A percentile compares a stretch with the other conserved stretches of the same genome.
phyloP scores from a whole-genome alignment of 2,797 vertebrate genomes.

The Chaetophractus vellerosus region DNA sequence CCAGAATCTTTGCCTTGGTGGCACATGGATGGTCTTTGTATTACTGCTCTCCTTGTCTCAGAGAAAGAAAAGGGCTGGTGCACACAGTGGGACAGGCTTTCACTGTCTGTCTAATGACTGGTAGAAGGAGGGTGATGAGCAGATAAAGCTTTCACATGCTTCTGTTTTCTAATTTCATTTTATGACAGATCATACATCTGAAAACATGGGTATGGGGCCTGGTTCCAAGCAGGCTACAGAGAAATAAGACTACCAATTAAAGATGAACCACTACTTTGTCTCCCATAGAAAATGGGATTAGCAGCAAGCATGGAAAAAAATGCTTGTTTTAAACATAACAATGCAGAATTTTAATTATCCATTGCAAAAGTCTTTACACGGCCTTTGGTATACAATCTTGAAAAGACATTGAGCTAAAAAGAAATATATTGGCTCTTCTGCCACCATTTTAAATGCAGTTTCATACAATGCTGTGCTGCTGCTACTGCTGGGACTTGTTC shows the following conservation, averaged over 20 bases:
- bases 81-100: neutral
- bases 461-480: too few relatives aligned
- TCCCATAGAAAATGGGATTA: neutral
- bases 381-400: neutral
- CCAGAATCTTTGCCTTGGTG: neutral
- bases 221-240: neutral
- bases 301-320: neutral
- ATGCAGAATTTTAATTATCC: constrained; percentile 30
- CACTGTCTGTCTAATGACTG: neutral
- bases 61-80: neutral
- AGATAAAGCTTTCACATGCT: neutral
- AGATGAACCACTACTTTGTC: neutral
- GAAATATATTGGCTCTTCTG: too few relatives aligned
- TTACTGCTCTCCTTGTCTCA: neutral
- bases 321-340: constrained; percentile 36
- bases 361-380: constrained; percentile 28
- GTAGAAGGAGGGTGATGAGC: neutral
- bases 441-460: too few relatives aligned
- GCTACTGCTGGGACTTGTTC: too few relatives aligned
- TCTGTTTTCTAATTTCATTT: constrained; percentile 21
- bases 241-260: neutral
- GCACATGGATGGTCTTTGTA: neutral
- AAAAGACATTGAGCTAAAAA: constrained; percentile 33
- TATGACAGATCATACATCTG: neutral
- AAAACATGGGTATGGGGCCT: neutral